Evolutionary conservation across 2,888 invertebrate species (phyloP).

Genomic region (Orthosia incerta): DNA sequence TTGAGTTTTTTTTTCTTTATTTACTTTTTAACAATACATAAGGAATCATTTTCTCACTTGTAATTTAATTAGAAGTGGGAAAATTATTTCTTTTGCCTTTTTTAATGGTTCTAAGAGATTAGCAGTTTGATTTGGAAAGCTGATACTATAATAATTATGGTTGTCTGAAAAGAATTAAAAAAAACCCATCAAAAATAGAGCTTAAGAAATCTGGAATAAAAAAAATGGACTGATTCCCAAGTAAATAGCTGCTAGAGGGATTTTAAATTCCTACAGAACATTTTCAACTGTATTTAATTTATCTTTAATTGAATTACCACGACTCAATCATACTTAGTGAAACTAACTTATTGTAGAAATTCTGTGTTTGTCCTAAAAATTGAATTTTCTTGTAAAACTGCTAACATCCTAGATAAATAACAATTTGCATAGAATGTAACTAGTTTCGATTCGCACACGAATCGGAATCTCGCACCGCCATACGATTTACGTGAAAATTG

Average conservation of each 20-base stretch:
- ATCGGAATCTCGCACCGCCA: slow-evolving; percentile 54
- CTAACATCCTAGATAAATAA: slow-evolving; percentile 56
- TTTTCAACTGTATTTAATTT: no score
- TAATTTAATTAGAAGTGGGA: slow-evolving; percentile 52
- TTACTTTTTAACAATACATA: slow-evolving; percentile 69
- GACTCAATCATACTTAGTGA: no score
- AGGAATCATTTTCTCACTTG: slow-evolving; percentile 57
- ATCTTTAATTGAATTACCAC: no score
- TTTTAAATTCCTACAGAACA: no score
- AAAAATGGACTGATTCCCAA: no score
- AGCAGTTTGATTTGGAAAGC: slow-evolving; percentile 54
- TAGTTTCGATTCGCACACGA: slow-evolving; percentile 37
- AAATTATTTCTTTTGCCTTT: slow-evolving; percentile 59
- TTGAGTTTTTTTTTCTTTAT: slow-evolving; percentile 78
- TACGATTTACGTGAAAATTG: slow-evolving; percentile 37
- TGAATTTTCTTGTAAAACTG: slow-evolving; percentile 37
- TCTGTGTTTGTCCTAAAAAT: no score
- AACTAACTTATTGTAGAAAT: no score
- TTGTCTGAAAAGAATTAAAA: neutral
- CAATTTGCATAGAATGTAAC: slow-evolving; percentile 52
- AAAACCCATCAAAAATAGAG: neutral
- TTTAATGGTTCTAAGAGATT: slow-evolving; percentile 34
- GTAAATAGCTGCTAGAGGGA: no score
- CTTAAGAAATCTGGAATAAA: no score
- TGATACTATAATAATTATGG: neutral